Evolutionary conservation across 1,140 invertebrate genomes (phyloP).

Genomic region (Agraylea sexmaculata): DNA sequence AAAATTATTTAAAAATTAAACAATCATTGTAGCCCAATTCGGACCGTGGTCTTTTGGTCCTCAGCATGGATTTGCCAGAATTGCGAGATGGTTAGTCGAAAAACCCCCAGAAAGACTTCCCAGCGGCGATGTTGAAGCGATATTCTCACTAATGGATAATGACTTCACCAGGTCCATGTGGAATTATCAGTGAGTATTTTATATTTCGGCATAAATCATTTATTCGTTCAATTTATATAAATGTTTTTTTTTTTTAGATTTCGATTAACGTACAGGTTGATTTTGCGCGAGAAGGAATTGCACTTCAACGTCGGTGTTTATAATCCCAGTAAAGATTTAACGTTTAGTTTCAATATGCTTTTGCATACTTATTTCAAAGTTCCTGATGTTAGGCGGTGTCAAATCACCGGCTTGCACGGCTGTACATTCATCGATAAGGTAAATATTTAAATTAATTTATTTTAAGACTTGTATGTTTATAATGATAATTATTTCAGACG

Average conservation of each 20-base stretch:
- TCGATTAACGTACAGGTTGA: slow-evolving; percentile 74
- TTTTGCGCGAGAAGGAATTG: slow-evolving; percentile 79
- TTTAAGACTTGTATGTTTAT: slow-evolving; percentile 3
- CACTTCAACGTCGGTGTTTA: slow-evolving; percentile 87
- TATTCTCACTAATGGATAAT: slow-evolving; percentile 83
- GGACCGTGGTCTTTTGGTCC: slow-evolving; percentile 86
- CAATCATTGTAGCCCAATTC: slow-evolving; percentile 67
- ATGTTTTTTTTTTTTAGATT: slow-evolving; percentile 43
- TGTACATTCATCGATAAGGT: slow-evolving; percentile 92
- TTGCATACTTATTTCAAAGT: slow-evolving; percentile 94
- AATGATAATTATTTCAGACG: slow-evolving; percentile 41
- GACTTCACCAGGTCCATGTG: slow-evolving; percentile 89
- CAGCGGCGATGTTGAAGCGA: slow-evolving; percentile 81
- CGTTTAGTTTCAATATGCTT: slow-evolving; percentile 85
- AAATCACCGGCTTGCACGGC: slow-evolving; percentile 82
- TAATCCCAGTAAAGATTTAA: slow-evolving; percentile 80
- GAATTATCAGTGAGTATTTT: slow-evolving; percentile 67
- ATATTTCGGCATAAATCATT: background rate
- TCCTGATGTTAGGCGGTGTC: slow-evolving; percentile 79
- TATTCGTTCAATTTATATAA: slow-evolving; percentile 1
- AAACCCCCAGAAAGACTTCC: slow-evolving; percentile 73
- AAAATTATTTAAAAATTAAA: background rate
- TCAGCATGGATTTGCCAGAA: slow-evolving; percentile 88
- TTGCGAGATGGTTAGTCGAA: slow-evolving; percentile 81
- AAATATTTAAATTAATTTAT: slow-evolving; percentile 15